Evolutionary conservation across 2,888 invertebrate genomes (phyloP).

Genomic region (Meghimatium bilineatum): DNA sequence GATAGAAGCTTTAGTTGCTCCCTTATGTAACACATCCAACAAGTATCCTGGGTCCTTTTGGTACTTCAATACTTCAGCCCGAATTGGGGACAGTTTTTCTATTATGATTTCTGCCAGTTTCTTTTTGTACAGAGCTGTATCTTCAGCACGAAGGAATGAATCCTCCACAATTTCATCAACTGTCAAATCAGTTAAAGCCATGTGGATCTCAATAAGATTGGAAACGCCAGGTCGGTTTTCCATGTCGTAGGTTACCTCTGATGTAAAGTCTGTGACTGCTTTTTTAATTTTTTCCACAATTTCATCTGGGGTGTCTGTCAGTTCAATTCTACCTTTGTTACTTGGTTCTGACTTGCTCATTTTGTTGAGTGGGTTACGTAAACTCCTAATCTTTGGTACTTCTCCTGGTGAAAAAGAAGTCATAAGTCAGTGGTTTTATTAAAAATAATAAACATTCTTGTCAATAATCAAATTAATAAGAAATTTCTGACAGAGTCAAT

Average conservation of each 20-base stretch:
- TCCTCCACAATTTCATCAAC: constrained; percentile 85
- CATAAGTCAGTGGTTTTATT: not conserved
- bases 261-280: constrained; percentile 92
- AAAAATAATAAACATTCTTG: no score
- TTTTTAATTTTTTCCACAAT: constrained; percentile 87
- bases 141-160: constrained; percentile 79
- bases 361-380: constrained; percentile 91
- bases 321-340: constrained; percentile 86
- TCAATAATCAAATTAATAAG: no score
- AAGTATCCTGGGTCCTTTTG: constrained; percentile 83
- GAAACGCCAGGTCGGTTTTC: constrained; percentile 89
- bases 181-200: constrained; percentile 83
- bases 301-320: constrained; percentile 86
- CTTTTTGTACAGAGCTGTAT: constrained; percentile 88
- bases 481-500: no score
- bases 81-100: constrained; percentile 84
- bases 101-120: constrained; percentile 85
- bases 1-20: constrained; percentile 82
- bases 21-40: constrained; percentile 81
- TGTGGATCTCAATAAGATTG: constrained; percentile 91
- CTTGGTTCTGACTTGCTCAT: constrained; percentile 98
- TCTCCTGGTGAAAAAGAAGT: constrained; percentile 60
- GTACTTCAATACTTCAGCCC: constrained; percentile 81
- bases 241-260: constrained; percentile 88
- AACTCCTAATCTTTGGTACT: constrained; percentile 83